phyloP scores from a whole-genome alignment of 2,888 invertebrate genomes.

The Phortica magna region DNA sequence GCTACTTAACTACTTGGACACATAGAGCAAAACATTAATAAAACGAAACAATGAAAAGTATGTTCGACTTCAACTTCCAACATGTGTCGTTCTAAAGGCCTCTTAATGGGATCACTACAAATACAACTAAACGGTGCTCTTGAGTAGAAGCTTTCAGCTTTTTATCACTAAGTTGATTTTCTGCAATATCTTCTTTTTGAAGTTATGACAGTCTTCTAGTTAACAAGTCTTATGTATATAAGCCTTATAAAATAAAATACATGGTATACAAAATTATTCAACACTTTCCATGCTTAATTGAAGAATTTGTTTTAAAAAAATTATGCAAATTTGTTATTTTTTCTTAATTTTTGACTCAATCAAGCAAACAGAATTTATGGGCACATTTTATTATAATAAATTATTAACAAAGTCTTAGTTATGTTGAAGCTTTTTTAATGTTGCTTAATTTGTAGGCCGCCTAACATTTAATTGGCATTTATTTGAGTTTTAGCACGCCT shows the following conservation, averaged over 20 bases:
- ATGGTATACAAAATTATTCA: too few species aligned
- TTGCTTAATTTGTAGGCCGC: not conserved
- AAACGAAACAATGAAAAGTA: not conserved
- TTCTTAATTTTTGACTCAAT: not conserved
- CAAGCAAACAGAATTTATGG: not conserved
- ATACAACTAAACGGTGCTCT: too few species aligned
- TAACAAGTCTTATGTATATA: too few species aligned
- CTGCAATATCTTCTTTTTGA: too few species aligned
- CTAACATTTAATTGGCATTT: conserved; percentile 8
- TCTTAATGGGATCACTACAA: too few species aligned
- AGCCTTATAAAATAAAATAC: too few species aligned
- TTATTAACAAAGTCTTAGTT: not conserved
- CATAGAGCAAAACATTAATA: not conserved
- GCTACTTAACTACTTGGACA: not conserved
- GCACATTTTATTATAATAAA: not conserved
- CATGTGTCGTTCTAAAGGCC: too few species aligned
- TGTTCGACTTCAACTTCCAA: too few species aligned
- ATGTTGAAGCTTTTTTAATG: not conserved
- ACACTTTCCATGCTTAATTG: not conserved
- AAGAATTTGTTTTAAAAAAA: not conserved
- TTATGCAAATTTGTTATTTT: not conserved
- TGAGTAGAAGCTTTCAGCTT: too few species aligned
- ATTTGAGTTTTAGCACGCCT: not conserved
- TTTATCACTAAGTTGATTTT: too few species aligned
- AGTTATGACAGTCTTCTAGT: too few species aligned